phyloP scores from a whole-genome alignment of 2,888 invertebrate genomes.

The Chalcosyrphus nemorum region DNA sequence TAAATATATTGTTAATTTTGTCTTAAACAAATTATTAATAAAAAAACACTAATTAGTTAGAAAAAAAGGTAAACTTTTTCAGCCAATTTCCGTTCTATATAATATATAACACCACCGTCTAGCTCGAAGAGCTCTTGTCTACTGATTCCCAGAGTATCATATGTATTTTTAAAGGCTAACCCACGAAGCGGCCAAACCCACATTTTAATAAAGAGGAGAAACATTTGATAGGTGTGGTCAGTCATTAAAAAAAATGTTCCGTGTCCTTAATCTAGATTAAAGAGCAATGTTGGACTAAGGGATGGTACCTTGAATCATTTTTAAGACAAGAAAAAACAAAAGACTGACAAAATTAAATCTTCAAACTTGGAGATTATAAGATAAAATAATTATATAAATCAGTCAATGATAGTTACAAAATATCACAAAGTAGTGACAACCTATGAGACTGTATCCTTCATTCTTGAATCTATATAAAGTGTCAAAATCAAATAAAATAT shows the following conservation, averaged over 20 bases:
- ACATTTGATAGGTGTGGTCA: constrained; percentile 59
- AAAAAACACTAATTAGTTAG: background rate
- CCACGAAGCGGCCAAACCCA: constrained; percentile 49
- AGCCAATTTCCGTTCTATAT: constrained; percentile 9
- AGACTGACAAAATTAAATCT: background rate
- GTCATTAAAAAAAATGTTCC: constrained; percentile 58
- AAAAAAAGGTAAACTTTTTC: background rate
- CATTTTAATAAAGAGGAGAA: constrained; percentile 42
- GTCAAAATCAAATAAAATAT: too few relatives aligned
- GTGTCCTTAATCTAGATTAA: constrained; percentile 11
- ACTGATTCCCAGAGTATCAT: constrained; percentile 22
- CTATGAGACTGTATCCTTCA: too few relatives aligned
- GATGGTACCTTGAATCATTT: constrained; percentile 27
- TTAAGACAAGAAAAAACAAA: background rate
- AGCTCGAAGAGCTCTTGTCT: background rate
- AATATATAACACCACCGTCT: background rate
- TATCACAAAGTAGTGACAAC: too few relatives aligned
- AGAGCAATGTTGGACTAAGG: constrained; percentile 27
- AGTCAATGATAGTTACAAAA: too few relatives aligned
- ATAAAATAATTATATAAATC: background rate
- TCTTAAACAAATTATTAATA: background rate
- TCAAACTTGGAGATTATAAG: background rate
- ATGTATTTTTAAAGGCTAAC: constrained; percentile 27
- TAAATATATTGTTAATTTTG: too few relatives aligned
- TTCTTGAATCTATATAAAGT: too few relatives aligned